phyloP scores from a whole-genome alignment of 2,797 vertebrate species.

The Catostomus latipinnis region DNA sequence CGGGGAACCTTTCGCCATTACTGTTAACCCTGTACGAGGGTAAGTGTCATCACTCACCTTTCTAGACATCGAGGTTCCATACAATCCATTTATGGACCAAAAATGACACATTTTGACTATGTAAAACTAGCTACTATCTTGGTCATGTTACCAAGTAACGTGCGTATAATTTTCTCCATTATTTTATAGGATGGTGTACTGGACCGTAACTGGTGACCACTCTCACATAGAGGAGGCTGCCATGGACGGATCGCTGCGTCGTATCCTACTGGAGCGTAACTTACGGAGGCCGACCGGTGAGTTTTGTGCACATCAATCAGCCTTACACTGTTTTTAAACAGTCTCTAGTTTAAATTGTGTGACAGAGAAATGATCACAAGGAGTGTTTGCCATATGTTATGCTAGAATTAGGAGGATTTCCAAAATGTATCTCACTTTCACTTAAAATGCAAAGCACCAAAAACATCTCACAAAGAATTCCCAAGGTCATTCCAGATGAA shows the following conservation, averaged over 20 bases:
- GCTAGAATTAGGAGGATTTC: neutral
- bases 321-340: neutral
- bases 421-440: neutral
- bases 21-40: slow-evolving; percentile 84
- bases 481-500: neutral
- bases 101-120: too few relatives aligned
- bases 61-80: too few relatives aligned
- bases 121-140: neutral
- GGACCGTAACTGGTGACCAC: slow-evolving; percentile 86
- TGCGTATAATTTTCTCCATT: neutral
- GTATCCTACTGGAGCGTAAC: slow-evolving; percentile 85
- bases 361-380: neutral
- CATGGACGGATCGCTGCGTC: slow-evolving; percentile 86
- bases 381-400: neutral
- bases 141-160: neutral
- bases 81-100: too few relatives aligned
- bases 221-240: slow-evolving; percentile 88
- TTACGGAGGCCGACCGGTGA: slow-evolving; percentile 87
- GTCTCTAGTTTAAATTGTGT: neutral
- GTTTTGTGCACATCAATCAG: neutral
- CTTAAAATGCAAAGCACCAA: neutral
- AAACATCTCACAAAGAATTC: neutral
- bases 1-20: slow-evolving; percentile 87
- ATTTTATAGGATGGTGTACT: slow-evolving; percentile 86
- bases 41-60: slow-evolving; percentile 47